phyloP scores from a whole-genome alignment of 2,888 invertebrate species.

The Hirtodrosophila trivittata region DNA sequence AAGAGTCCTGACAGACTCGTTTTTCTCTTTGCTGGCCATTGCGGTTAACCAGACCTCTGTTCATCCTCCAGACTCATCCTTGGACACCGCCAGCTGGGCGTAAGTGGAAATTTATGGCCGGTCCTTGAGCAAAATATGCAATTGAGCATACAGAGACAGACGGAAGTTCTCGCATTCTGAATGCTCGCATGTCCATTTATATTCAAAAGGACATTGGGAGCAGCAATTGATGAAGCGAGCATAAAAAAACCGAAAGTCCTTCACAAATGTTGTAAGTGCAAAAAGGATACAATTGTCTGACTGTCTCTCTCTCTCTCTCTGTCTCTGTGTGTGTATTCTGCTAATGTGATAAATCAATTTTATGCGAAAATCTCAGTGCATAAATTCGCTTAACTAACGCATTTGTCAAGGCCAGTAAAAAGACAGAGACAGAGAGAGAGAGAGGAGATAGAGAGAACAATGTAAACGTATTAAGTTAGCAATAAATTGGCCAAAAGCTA shows the following conservation, averaged over 20 bases:
- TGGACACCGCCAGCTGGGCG: slow-evolving; percentile 17
- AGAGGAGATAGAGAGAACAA: too few relatives aligned
- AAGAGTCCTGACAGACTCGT: slow-evolving; percentile 11
- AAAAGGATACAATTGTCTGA: slow-evolving; percentile 60
- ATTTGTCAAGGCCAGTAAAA: slow-evolving; percentile 50
- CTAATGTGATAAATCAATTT: slow-evolving; percentile 67
- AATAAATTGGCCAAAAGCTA: slow-evolving; percentile 33
- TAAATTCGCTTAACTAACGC: slow-evolving; percentile 63
- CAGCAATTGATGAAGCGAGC: slow-evolving; percentile 60
- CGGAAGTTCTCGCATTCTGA: slow-evolving; percentile 7
- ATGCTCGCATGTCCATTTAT: slow-evolving; percentile 51
- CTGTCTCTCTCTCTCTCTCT: background rate
- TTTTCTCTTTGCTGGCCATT: slow-evolving; percentile 20
- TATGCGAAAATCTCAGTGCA: slow-evolving; percentile 57
- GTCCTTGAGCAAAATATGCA: slow-evolving; percentile 61
- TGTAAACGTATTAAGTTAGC: slow-evolving; percentile 39
- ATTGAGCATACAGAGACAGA: slow-evolving; percentile 41
- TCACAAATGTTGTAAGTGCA: slow-evolving; percentile 48
- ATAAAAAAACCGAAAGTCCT: slow-evolving; percentile 39
- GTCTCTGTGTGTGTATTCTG: slow-evolving; percentile 28
- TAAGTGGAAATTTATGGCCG: slow-evolving; percentile 58
- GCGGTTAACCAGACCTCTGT: slow-evolving; percentile 45
- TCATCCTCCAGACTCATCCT: background rate
- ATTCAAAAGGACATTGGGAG: slow-evolving; percentile 57
- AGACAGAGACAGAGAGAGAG: background rate